These are phyloP conservation scores for Galeopsomyia nigrocyanea DNA, from an alignment of 2,888 invertebrate species.

Conservation along the genomic window DNA sequence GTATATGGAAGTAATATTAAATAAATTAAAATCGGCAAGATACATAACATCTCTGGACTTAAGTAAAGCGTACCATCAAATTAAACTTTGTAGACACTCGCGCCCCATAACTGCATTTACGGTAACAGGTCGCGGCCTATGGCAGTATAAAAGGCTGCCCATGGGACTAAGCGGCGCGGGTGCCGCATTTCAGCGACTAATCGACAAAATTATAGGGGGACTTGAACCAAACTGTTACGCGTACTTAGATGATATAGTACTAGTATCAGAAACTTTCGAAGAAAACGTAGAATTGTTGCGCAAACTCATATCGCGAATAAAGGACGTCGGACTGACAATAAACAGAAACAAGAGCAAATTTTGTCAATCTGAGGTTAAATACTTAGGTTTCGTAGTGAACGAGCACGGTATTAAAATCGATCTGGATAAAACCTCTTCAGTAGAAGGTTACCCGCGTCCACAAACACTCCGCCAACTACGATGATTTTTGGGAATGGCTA, in stretches of 20 bases:
- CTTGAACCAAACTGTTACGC: conserved; percentile 34
- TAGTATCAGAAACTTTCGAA: conserved; percentile 46
- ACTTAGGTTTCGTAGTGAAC: conserved; percentile 56
- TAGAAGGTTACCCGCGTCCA: conserved; percentile 50
- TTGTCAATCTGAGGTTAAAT: conserved; percentile 47
- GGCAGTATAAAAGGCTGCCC: not conserved
- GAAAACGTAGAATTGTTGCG: conserved; percentile 41
- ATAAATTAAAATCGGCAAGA: no score
- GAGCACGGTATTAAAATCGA: no score
- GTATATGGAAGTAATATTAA: no score
- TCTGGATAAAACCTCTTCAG: conserved; percentile 40
- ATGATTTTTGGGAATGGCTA: conserved; percentile 55
- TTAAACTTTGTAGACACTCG: no score
- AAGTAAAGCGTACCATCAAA: no score
- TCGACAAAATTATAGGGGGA: not conserved
- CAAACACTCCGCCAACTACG: conserved; percentile 47
- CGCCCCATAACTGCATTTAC: no score
- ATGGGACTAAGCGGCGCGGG: not conserved
- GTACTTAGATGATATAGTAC: conserved; percentile 48
- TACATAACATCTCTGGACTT: no score
- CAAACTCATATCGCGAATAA: conserved; percentile 20
- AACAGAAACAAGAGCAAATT: conserved; percentile 48
- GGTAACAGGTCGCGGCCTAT: not conserved
- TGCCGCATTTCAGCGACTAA: no score
- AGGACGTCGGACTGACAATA: conserved; percentile 29